Evolutionary conservation across 2,797 vertebrate species (phyloP).

Genomic region (Smutsia gigantea): DNA sequence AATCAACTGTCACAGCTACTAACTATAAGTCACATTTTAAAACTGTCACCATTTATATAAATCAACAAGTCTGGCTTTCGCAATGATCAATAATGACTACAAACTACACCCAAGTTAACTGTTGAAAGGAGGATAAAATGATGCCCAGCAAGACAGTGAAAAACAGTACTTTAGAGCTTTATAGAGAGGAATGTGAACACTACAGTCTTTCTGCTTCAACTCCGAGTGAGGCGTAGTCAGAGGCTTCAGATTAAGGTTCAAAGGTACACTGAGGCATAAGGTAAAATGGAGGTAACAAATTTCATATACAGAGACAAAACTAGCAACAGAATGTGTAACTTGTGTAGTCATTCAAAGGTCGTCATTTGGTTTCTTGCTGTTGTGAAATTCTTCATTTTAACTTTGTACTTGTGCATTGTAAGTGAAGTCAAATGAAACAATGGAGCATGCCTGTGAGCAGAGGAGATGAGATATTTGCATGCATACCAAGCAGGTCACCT

Average conservation of each 20-base stretch:
- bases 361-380: background rate
- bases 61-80: background rate
- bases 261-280: background rate
- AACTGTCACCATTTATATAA: background rate
- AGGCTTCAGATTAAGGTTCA: background rate
- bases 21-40: background rate
- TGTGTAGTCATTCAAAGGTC: background rate
- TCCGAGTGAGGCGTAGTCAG: background rate
- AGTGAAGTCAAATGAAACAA: background rate
- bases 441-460: background rate
- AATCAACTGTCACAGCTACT: background rate
- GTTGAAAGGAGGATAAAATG: background rate
- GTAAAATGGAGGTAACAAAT: background rate
- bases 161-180: background rate
- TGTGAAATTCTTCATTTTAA: background rate
- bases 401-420: background rate
- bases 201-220: background rate
- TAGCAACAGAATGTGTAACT: background rate
- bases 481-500: background rate
- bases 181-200: background rate
- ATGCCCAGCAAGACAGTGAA: background rate
- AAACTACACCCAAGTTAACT: background rate
- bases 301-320: background rate
- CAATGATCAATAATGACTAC: background rate
- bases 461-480: background rate